Percentiles rank a stretch among this genome's conserved stretches.
Conservation (phyloP, 2,888 invertebrate genomes). For the Ichneumon xanthorius region DNA sequence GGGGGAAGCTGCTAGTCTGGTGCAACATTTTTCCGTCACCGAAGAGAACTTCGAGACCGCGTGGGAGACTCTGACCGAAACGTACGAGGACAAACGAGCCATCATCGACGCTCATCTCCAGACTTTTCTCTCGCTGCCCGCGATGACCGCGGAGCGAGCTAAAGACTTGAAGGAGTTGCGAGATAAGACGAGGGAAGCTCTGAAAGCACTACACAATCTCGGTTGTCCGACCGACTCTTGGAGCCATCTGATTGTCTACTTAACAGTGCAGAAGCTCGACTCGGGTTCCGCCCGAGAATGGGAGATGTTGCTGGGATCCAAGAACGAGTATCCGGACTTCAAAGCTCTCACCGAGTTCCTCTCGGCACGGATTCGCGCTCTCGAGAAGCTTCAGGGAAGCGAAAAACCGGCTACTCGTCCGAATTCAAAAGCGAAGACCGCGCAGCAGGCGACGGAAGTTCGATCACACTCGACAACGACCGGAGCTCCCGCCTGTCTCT, state of each 20-base stretch:
- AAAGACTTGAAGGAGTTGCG: background rate
- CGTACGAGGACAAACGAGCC: background rate
- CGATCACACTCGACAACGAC: background rate
- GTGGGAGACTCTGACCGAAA: background rate
- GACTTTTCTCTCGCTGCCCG: background rate
- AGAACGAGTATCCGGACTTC: background rate
- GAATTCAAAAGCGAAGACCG: background rate
- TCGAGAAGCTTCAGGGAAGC: background rate
- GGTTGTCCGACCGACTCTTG: slow-evolving; percentile 20
- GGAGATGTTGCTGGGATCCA: background rate
- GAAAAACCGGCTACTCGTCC: background rate
- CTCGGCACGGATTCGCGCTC: background rate
- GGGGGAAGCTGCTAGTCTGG: background rate
- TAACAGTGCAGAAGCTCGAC: slow-evolving; percentile 32
- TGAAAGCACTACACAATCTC: slow-evolving; percentile 1
- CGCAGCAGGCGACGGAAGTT: background rate
- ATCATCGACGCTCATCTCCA: background rate
- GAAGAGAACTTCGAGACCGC: background rate
- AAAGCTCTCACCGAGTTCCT: background rate
- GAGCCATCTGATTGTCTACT: slow-evolving; percentile 32
- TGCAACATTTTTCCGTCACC: background rate
- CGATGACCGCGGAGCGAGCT: background rate
- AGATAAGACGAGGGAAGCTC: background rate
- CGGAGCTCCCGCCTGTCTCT: background rate
- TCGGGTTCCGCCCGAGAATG: background rate